Evolutionary conservation across 2,113 vertebrate species (phyloP).

Genomic region (Spilogale gracilis): DNA sequence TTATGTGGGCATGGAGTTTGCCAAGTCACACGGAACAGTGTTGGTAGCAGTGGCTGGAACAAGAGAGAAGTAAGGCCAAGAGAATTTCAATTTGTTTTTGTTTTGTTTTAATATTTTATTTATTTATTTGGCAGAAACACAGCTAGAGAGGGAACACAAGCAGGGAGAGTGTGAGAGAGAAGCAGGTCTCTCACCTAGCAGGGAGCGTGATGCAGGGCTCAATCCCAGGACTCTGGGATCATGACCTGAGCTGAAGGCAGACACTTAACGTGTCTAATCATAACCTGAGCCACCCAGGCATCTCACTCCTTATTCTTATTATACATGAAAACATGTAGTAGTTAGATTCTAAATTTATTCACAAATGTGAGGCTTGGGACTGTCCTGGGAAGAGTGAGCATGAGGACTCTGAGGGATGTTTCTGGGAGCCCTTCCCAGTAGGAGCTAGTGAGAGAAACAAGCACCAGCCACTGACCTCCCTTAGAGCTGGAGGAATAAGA

Average conservation of each 20-base stretch:
- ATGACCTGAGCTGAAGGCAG: no score
- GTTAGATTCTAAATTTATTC: slow-evolving; percentile 22
- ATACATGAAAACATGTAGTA: background rate
- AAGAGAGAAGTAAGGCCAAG: background rate
- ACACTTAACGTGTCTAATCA: no score
- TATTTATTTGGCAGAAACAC: no score
- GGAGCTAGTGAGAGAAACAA: background rate
- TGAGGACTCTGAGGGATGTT: background rate
- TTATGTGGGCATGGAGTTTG: background rate
- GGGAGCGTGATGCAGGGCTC: no score
- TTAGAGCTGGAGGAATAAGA: background rate
- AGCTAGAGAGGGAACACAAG: no score
- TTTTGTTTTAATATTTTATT: no score
- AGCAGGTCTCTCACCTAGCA: no score
- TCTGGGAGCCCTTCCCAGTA: background rate
- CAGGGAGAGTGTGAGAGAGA: no score
- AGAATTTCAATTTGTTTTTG: background rate
- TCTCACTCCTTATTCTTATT: background rate
- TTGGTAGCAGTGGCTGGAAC: background rate
- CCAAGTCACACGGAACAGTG: background rate
- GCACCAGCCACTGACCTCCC: background rate
- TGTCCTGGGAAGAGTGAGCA: background rate
- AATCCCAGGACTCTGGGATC: no score
- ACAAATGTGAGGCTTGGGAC: background rate
- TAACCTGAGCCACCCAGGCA: no score